Evolutionary conservation across 2,888 invertebrate genomes (phyloP).

Genomic region (Mactromeris polynyma): DNA sequence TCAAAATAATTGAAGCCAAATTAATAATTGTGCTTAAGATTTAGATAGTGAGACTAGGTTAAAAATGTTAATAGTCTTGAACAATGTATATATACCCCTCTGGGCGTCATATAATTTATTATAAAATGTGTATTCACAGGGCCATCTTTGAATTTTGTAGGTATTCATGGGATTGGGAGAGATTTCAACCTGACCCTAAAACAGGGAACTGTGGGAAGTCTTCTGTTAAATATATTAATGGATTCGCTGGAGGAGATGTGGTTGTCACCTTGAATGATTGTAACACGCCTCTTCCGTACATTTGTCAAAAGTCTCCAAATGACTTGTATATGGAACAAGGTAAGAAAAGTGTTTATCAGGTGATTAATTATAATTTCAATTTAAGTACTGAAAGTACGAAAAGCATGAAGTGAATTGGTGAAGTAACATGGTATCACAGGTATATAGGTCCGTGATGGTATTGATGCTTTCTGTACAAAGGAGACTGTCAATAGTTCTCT

Average conservation of each 20-base stretch:
- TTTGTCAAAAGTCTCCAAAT: conserved; percentile 46
- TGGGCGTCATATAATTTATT: no score
- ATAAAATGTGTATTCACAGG: no score
- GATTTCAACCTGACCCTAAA: background rate
- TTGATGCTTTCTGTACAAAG: background rate
- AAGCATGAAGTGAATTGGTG: background rate
- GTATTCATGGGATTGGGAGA: conserved; percentile 31
- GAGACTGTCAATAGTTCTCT: no score
- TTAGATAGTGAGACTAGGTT: no score
- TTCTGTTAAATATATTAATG: background rate
- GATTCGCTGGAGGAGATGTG: background rate
- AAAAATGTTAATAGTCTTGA: no score
- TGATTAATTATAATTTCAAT: background rate
- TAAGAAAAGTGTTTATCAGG: background rate
- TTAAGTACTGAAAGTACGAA: background rate
- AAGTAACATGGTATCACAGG: background rate
- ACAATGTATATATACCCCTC: no score
- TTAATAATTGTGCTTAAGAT: no score
- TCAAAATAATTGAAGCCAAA: no score
- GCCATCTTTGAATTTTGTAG: no score
- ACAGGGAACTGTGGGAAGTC: conserved; percentile 27
- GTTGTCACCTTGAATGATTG: conserved; percentile 6
- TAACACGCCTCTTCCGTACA: conserved; percentile 17
- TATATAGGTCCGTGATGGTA: no score
- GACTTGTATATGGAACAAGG: background rate